Evolutionary conservation across 2,888 invertebrate genomes (phyloP), one percentile per base, ranked within the genome.

Genomic region (Tipula vernalis): DNA sequence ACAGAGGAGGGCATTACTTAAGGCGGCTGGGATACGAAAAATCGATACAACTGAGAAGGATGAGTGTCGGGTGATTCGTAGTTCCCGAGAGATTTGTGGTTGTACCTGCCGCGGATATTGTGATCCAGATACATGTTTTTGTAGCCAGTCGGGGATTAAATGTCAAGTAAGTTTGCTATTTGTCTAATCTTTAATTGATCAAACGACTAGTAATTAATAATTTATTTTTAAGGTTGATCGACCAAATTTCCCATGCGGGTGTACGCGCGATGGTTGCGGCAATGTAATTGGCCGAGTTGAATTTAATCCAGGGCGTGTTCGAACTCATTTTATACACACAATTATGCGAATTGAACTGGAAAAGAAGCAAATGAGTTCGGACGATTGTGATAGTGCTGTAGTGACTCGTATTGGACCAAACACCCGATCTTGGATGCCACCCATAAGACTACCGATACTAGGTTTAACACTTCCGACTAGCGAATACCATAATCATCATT

Each of bases 241-340:
- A 88, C 93, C 97, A 87, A 98, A 97, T 90, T 99, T 99, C 90
- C 99, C 99, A 0, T 99, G 99, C 91, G 98, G 98, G 12, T 99
- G 99, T 91, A 96, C 97, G 2, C 95, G 97, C 89, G 98, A 98
- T 89, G 97, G 98, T 86, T 99, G 99, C 91, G 96, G 95, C 87
- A 99, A 99, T 91, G 95, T 95, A 0, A 94, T 95, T 85, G 99
- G 99, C 4, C 94, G 99, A 88, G 97, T 99, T 88, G 99, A 99
- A 91, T 99, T 99, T 91, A 98, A 98, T 91, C 98, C 98, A 0
- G 95, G 97, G 51, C 94, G 99, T 88, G 99, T 99, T 5, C 94
- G 98, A 88, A 98, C 98, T 15, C 99, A 99, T 92, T 99, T 98
- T 90, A 98, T 99, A 89, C 98, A 98, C 90, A 99, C 99, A 0